Percentiles rank a stretch among this genome's conserved stretches.
These are phyloP conservation scores for Scylla paramamosain DNA, from an alignment of 1,140 invertebrate genomes.

Conservation along the genomic window DNA sequence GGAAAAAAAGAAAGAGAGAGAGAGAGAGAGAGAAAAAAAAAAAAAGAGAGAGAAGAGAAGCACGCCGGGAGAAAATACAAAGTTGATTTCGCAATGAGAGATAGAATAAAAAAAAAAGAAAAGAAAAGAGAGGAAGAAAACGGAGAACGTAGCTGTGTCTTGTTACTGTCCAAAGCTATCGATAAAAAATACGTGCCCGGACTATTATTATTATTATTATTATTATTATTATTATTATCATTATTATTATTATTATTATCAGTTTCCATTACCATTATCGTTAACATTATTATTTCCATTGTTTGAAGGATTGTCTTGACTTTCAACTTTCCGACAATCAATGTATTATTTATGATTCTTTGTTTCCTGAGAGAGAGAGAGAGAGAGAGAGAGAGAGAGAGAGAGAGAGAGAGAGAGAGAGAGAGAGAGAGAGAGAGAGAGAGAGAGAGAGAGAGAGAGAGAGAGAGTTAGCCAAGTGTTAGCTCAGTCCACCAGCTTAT, in stretches of 20 bases:
- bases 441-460: conserved; percentile 30
- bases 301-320: neutral
- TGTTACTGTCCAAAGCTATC: neutral
- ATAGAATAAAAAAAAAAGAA: neutral
- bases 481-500: neutral
- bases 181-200: too few relatives aligned
- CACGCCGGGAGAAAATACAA: neutral
- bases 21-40: neutral
- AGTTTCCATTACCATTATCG: neutral
- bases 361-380: conserved; percentile 24
- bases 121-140: too few relatives aligned
- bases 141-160: neutral
- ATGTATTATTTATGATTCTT: neutral
- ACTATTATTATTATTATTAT: conserved; percentile 1
- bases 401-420: conserved; percentile 11
- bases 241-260: neutral
- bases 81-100: neutral
- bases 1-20: neutral
- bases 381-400: conserved; percentile 45
- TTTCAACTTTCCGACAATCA: neutral
- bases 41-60: neutral
- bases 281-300: neutral
- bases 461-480: neutral
- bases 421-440: conserved; percentile 14
- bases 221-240: neutral